A percentile compares a stretch with the other conserved stretches of the same genome.
Evolutionary conservation across 2,797 vertebrate genomes (phyloP).

Genomic region (Hylomyscus alleni): DNA sequence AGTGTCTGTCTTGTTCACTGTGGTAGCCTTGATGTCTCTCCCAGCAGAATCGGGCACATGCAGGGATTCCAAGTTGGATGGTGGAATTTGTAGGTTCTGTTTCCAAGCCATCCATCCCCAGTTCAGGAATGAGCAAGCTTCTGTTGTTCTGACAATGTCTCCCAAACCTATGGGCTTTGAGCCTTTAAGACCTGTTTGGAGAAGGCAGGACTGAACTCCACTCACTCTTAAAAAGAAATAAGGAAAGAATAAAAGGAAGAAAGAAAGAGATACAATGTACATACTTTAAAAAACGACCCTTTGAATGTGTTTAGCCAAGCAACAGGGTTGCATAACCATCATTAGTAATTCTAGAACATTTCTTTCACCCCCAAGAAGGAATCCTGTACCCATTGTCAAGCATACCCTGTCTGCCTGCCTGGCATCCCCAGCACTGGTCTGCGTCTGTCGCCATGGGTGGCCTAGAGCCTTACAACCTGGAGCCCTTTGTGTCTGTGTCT

Average conservation of each 20-base stretch:
- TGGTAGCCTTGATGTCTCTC: background rate
- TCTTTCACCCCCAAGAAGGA: background rate
- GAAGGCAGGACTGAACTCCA: constrained; percentile 3
- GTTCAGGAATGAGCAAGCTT: background rate
- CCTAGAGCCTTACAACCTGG: background rate
- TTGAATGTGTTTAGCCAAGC: background rate
- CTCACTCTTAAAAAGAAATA: background rate
- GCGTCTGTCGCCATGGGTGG: background rate
- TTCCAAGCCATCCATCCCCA: background rate
- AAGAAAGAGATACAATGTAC: background rate
- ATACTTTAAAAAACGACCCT: background rate
- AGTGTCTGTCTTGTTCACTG: constrained; percentile 28
- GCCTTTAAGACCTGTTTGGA: background rate
- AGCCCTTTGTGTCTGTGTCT: background rate
- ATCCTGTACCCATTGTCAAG: background rate
- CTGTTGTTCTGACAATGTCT: background rate
- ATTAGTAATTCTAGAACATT: background rate
- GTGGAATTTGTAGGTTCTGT: background rate
- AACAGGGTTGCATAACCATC: background rate
- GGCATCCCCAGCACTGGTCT: background rate
- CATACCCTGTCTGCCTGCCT: background rate
- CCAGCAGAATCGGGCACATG: background rate
- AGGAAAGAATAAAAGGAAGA: background rate
- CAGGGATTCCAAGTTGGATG: background rate
- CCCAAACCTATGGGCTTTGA: background rate